Evolutionary conservation across 2,797 vertebrate genomes (phyloP).

Genomic region (Aplochiton taeniatus): DNA sequence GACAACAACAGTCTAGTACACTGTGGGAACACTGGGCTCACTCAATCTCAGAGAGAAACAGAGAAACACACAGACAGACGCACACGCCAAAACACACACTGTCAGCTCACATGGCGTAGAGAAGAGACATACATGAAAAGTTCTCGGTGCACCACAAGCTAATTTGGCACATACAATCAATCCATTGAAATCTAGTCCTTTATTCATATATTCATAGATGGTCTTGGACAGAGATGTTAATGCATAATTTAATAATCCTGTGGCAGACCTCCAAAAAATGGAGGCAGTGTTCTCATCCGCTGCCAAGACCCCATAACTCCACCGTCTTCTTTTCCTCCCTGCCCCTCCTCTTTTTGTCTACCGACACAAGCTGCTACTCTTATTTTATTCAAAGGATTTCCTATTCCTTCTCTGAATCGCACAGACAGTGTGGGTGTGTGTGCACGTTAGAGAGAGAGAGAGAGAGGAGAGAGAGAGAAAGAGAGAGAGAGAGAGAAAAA

Average conservation of each 20-base stretch:
- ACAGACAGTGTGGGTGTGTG: too few species aligned
- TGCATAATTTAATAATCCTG: slow-evolving; percentile 35
- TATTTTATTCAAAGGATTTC: slow-evolving; percentile 49
- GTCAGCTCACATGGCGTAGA: background rate
- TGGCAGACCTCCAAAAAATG: slow-evolving; percentile 58
- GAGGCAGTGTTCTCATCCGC: slow-evolving; percentile 62
- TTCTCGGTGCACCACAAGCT: too few species aligned
- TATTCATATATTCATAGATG: slow-evolving; percentile 22
- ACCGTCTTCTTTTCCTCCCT: slow-evolving; percentile 4
- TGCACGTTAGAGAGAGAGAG: too few species aligned
- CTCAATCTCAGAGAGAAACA: slow-evolving; percentile 63
- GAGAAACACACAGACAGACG: slow-evolving; percentile 30
- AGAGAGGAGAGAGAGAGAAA: too few species aligned
- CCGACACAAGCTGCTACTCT: background rate
- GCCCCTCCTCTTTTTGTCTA: slow-evolving; percentile 2
- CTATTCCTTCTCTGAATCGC: background rate
- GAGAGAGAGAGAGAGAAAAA: too few species aligned
- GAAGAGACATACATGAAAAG: too few species aligned
- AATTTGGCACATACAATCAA: too few species aligned
- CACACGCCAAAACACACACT: background rate
- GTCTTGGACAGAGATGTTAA: slow-evolving; percentile 34
- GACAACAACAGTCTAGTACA: slow-evolving; percentile 54
- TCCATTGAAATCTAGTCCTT: background rate
- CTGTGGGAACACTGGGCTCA: slow-evolving; percentile 53
- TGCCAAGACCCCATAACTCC: slow-evolving; percentile 65